phyloP scores from a whole-genome alignment of 2,113 vertebrate genomes.

The Pionites leucogaster region DNA sequence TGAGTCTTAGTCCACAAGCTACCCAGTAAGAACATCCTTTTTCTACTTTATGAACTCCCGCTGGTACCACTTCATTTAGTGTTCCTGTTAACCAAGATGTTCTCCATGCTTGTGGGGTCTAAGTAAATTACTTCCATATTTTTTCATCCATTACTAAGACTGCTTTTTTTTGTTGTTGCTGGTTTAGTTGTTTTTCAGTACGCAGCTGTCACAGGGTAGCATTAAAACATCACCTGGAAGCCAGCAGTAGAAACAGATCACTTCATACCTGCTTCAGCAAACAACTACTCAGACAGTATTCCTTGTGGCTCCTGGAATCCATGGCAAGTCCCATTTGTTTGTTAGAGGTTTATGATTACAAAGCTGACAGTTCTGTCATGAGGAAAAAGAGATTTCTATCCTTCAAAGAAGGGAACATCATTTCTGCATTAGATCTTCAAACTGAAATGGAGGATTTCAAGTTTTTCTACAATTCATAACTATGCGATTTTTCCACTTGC shows the following conservation, averaged over 20 bases:
- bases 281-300: background rate
- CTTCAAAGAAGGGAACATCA: background rate
- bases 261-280: background rate
- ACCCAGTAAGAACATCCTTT: constrained; percentile 15
- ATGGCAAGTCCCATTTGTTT: background rate
- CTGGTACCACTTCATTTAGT: constrained; percentile 11
- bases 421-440: background rate
- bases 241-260: constrained; percentile 9
- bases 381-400: background rate
- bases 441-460: background rate
- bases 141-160: background rate
- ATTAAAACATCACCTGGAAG: constrained; percentile 50
- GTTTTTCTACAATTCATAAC: background rate
- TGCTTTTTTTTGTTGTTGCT: background rate
- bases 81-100: constrained; percentile 43
- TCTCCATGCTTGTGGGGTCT: constrained; percentile 57
- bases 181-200: background rate
- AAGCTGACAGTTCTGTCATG: background rate
- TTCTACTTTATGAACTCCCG: constrained; percentile 35
- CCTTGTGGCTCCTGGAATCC: background rate
- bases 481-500: background rate
- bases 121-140: constrained; percentile 23
- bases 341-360: background rate
- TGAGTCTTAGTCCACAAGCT: constrained; percentile 27
- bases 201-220: constrained; percentile 45